A percentile compares a stretch with the other conserved stretches of the same genome.
These are phyloP conservation scores for Urocynchramus pylzowi DNA, from an alignment of 2,113 vertebrate species.

Conservation along the genomic window DNA sequence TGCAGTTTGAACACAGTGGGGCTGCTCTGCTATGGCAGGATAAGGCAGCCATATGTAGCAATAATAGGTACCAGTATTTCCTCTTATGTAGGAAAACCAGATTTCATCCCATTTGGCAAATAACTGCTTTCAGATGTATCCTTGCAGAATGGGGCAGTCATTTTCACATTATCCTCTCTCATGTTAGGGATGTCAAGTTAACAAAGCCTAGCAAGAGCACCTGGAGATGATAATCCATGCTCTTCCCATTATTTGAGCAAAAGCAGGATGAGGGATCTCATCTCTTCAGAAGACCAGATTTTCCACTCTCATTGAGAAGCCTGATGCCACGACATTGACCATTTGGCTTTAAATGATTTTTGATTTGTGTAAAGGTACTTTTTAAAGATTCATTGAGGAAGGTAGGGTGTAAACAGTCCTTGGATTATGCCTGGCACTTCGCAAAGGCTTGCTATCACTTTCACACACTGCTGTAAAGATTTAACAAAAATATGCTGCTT, in stretches of 20 bases:
- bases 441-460: not conserved
- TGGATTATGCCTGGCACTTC: not conserved
- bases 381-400: not conserved
- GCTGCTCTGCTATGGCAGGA: not conserved
- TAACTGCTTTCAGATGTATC: not conserved
- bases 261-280: not conserved
- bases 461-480: not conserved
- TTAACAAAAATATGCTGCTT: not conserved
- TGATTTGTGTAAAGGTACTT: not conserved
- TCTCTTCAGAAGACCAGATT: not conserved
- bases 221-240: not conserved
- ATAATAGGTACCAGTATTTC: not conserved
- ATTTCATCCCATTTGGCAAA: not conserved
- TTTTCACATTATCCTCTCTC: not conserved
- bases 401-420: not conserved
- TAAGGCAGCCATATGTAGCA: not conserved
- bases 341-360: not conserved
- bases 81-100: not conserved
- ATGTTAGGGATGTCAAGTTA: not conserved
- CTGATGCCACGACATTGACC: not conserved
- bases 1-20: not conserved
- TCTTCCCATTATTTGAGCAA: not conserved
- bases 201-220: not conserved
- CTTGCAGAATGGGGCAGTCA: not conserved
- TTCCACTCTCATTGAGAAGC: not conserved